phyloP scores from a whole-genome alignment of 2,888 invertebrate genomes.

The Microplitis manilae region DNA sequence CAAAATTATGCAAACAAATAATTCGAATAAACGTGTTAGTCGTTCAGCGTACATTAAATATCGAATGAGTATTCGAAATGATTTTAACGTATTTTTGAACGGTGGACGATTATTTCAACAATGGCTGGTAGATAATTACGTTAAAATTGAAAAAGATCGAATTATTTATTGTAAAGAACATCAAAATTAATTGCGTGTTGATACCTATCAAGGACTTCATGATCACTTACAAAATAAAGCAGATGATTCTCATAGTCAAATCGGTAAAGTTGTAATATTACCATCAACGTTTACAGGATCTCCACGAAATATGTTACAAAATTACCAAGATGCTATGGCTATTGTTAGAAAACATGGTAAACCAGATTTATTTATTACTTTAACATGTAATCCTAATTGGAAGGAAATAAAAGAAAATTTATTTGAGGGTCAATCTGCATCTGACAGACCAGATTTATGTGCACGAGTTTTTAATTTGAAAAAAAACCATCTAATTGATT shows the following conservation, averaged over 20 bases:
- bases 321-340: slow-evolving; percentile 48
- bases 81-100: slow-evolving; percentile 33
- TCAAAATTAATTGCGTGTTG: slow-evolving; percentile 45
- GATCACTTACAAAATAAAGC: slow-evolving; percentile 39
- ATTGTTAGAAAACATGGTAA: slow-evolving; percentile 45
- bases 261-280: slow-evolving; percentile 47
- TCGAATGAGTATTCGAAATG: slow-evolving; percentile 39
- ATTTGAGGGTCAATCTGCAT: slow-evolving; percentile 43
- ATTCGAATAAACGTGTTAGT: slow-evolving; percentile 29
- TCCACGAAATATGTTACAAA: slow-evolving; percentile 49
- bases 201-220: slow-evolving; percentile 42
- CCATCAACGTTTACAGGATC: slow-evolving; percentile 49
- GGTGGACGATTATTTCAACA: slow-evolving; percentile 45
- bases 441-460: slow-evolving; percentile 48
- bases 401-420: slow-evolving; percentile 49
- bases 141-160: slow-evolving; percentile 46
- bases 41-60: slow-evolving; percentile 36
- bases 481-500: slow-evolving; percentile 38
- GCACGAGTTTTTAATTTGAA: slow-evolving; percentile 46
- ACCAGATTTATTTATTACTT: slow-evolving; percentile 48
- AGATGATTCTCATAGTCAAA: slow-evolving; percentile 25
- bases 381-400: slow-evolving; percentile 52
- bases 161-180: slow-evolving; percentile 38
- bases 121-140: slow-evolving; percentile 44
- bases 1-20: slow-evolving; percentile 16